A percentile compares a stretch with the other conserved stretches of the same genome.
These are phyloP conservation scores for Drosophila lini DNA, from an alignment of 1,140 invertebrate genomes.

Conservation along the genomic window DNA sequence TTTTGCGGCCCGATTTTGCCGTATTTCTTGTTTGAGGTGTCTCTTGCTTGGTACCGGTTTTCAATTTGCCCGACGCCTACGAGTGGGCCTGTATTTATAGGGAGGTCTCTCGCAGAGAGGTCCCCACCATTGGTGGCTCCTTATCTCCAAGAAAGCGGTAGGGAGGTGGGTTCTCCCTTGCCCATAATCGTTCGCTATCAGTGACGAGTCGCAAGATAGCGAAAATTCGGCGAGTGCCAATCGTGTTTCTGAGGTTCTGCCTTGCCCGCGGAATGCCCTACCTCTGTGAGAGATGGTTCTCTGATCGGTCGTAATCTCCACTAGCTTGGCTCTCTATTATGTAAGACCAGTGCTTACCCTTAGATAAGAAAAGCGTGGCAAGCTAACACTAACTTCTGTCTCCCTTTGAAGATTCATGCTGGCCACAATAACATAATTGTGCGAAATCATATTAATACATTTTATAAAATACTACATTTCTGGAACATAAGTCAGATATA, in stretches of 20 bases:
- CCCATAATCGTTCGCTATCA: conserved; percentile 25
- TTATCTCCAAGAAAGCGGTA: conserved; percentile 36
- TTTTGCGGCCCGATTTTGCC: conserved; percentile 58
- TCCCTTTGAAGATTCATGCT: neutral
- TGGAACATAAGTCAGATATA: neutral
- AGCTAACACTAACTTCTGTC: neutral
- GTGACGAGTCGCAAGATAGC: conserved; percentile 36
- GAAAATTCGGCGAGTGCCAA: conserved; percentile 39
- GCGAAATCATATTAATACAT: neutral
- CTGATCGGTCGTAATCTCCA: conserved; percentile 27
- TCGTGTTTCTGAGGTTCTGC: conserved; percentile 3
- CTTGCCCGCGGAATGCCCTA: conserved; percentile 17
- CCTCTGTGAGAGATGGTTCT: neutral
- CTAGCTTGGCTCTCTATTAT: conserved; percentile 7
- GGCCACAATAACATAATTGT: neutral
- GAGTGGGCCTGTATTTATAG: conserved; percentile 57
- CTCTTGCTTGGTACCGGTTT: conserved; percentile 53
- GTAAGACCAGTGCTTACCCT: conserved; percentile 24
- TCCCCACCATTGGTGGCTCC: conserved; percentile 18
- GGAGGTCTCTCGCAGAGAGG: conserved; percentile 13
- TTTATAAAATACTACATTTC: conserved; percentile 6
- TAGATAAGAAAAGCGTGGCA: conserved; percentile 20
- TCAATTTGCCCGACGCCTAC: conserved; percentile 45
- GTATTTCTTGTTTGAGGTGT: conserved; percentile 44
- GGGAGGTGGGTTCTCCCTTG: neutral